Base-by-base conservation (phyloP, 2,797 vertebrate genomes). In the Anguilla pacifica region DNA sequence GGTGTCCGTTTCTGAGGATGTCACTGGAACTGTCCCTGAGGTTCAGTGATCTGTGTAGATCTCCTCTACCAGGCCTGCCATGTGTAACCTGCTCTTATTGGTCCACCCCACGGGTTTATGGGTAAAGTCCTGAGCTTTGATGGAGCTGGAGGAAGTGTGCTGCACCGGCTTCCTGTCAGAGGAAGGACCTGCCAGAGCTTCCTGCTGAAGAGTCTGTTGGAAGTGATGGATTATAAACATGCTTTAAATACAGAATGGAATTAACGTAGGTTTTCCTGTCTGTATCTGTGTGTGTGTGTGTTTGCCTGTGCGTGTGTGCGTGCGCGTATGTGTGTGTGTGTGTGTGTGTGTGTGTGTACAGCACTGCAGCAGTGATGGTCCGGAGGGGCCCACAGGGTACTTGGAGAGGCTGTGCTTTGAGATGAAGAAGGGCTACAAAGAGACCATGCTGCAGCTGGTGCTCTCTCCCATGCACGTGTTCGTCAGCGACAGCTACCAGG, bases 401-500 rank as follows among this genome's bases (percentile, higher is more conserved):
- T 92, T 99, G 94, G 98, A 99, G 93, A 97, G 98, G 28, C 91
- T 99, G 2, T 99, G 99, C 88, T 99, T 99, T 84, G 99, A 99
- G 94, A 99, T 99, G 99, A 99, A 99, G 91, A 99, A 99, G 91
- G 97, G 98, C 82, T 98, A 98, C 94, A 97, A 97, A 91, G 98
- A 99, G 94, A 99, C 99, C 1, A 96, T 98, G 95, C 95, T 99
- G 84, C 99, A 99, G 53, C 97, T 99, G 88, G 96, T 99, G 19
- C 94, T 99, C 67, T 99, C 98, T 53, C 98, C 99, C 25, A 87
- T 99, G 86, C 98, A 98, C 92, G 95, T 99, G 86, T 99, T 99
- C 91, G 90, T 99, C 93, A 98, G 97, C 88, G 99, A 99, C 93
- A 98, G 94, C 95, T 99, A 97, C 89, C 99, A 99, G 99, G 99